Conservation (phyloP, 1,140 invertebrate species). For the Teleogryllus occipitalis region DNA sequence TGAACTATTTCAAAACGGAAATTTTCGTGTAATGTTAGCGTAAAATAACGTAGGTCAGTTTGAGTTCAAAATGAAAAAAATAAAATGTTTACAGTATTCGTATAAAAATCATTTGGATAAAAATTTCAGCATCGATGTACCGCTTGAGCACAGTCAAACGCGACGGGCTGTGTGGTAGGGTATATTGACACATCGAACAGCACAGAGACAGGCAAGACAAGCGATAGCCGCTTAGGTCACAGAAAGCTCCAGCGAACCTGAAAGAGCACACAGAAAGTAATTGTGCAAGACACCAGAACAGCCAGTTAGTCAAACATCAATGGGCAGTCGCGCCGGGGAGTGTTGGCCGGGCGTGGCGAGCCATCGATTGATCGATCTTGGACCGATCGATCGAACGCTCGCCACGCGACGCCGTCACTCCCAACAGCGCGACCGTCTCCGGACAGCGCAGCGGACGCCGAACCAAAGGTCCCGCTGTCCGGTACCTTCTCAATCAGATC, state of each 20-base stretch:
- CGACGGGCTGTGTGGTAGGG: neutral
- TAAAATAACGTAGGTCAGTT: neutral
- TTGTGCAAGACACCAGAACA: neutral
- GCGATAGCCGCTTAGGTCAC: neutral
- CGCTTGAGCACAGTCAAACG: neutral
- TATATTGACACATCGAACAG: neutral
- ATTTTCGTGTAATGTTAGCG: neutral
- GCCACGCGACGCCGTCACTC: too few species aligned
- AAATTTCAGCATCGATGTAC: neutral
- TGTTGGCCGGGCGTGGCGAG: too few species aligned
- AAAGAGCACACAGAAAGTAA: neutral
- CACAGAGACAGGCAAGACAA: neutral
- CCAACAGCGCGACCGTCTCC: neutral
- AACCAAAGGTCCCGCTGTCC: neutral
- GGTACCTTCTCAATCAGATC: slow-evolving; percentile 54
- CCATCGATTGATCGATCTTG: too few species aligned
- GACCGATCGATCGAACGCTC: too few species aligned
- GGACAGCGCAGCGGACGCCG: neutral
- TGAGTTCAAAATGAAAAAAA: neutral
- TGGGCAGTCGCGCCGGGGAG: too few species aligned
- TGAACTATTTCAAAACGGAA: slow-evolving; percentile 52
- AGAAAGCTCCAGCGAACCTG: neutral
- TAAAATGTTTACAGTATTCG: neutral
- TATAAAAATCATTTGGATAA: too few species aligned
- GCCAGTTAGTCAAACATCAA: neutral